These are phyloP conservation scores for Catocala fraxini DNA, from an alignment of 2,888 invertebrate genomes.

Conservation along the genomic window DNA sequence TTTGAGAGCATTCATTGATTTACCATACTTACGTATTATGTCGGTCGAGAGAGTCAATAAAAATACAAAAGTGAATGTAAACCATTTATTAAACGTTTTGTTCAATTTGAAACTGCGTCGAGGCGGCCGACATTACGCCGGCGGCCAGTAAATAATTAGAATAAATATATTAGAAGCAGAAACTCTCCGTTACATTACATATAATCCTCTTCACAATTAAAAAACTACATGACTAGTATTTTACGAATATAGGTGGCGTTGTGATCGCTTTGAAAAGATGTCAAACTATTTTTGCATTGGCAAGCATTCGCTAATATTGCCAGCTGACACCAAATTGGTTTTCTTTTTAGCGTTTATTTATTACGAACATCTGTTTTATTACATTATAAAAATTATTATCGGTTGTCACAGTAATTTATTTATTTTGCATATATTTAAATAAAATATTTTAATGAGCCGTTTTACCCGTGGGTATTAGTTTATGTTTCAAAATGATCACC, in stretches of 20 bases:
- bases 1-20: too few species aligned
- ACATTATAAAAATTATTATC: too few species aligned
- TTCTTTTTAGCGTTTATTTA: background rate
- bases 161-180: conserved; percentile 74
- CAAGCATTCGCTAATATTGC: too few species aligned
- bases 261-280: conserved; percentile 44
- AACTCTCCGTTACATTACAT: conserved; percentile 62
- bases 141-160: conserved; percentile 55
- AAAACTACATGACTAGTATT: conserved; percentile 71
- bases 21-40: too few species aligned
- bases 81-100: conserved; percentile 72
- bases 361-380: too few species aligned
- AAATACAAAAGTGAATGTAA: conserved; percentile 68
- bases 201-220: conserved; percentile 62
- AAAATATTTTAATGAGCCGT: too few species aligned
- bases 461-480: too few species aligned
- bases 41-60: conserved; percentile 19
- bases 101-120: conserved; percentile 58
- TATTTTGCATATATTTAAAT: too few species aligned
- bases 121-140: conserved; percentile 33
- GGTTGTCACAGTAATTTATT: too few species aligned
- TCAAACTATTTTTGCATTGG: too few species aligned
- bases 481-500: conserved; percentile 37
- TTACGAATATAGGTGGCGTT: conserved; percentile 48
- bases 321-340: conserved; percentile 9